Evolutionary conservation across 2,113 vertebrate species (phyloP), one percentile per base, ranked within the genome.

Genomic region (Eudyptes chrysolophus): DNA sequence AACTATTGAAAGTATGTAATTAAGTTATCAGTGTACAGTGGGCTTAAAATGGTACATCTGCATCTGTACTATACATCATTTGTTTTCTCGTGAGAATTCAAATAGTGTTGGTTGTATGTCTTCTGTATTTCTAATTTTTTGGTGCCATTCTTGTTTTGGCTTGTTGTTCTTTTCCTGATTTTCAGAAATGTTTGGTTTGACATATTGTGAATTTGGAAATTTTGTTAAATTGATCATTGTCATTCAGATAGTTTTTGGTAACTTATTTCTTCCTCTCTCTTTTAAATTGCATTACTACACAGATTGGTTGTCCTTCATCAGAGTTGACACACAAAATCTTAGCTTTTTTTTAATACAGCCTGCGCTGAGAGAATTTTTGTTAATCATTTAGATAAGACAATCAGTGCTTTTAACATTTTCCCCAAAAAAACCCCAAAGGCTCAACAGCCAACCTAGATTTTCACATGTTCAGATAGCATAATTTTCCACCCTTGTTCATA

Each of bases 371-470:
- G 26, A 87, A 26, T 54, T 57, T 55, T 69, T 58, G 5, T 52
- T 24, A 27, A 27, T 29, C 6, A 3, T 64, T 58, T 79, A 61
- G 44, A 18, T 70, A 69, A 83, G 81, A 49, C 6, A 13, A 8
- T n/a, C 10, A 15, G 13, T 32, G 18, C 22, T 83, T 84, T 69
- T 26, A 58, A 40, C 13, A 13, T 19, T 36, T 38, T 38, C 6
- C 36, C 5, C 2, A 0, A 6, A 34, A 66, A 22, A 12, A 10
- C 6, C 3, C 42, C 11, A 57, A 74, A 55, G 25, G 4, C 40
- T 70, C 8, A 51, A 27, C 32, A 80, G n/a, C 11, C 22, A 76
- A 15, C 29, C 36, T 71, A 70, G 36, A 30, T 49, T 58, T 82
- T 64, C 17, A 21, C 13, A 21, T 65, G 12, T 60, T 78, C 16